These are phyloP conservation scores for Meloidogyne hapla DNA, from an alignment of 1,140 invertebrate species.

Conservation along the genomic window DNA sequence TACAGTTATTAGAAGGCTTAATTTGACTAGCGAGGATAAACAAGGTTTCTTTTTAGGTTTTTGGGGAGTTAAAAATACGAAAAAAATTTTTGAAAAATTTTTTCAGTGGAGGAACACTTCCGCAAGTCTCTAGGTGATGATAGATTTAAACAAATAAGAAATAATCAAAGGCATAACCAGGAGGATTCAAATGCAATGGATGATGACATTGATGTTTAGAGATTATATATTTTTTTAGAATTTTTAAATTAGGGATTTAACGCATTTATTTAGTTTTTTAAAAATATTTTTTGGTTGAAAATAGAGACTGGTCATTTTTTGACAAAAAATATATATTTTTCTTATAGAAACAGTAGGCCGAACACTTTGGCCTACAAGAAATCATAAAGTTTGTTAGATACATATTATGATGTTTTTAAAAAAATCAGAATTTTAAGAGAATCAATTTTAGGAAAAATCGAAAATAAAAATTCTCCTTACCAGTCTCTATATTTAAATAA, in stretches of 20 bases:
- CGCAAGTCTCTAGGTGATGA: conserved; percentile 24
- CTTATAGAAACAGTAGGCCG: no score
- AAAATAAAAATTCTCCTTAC: no score
- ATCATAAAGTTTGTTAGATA: no score
- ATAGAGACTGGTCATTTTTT: no score
- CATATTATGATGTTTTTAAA: no score
- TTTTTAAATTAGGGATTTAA: not conserved
- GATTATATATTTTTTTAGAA: not conserved
- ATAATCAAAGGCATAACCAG: conserved; percentile 5
- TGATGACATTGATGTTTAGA: not conserved
- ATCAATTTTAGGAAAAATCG: no score
- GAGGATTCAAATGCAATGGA: not conserved
- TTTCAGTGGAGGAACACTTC: conserved; percentile 28
- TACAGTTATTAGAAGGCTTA: not conserved
- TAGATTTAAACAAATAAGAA: conserved; percentile 21
- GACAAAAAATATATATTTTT: no score
- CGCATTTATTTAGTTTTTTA: not conserved
- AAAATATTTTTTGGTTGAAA: no score
- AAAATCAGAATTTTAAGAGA: no score
- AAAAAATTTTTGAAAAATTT: not conserved
- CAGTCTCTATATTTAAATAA: no score
- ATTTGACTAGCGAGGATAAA: conserved; percentile 27
- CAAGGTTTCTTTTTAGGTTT: conserved; percentile 6
- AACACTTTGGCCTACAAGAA: no score
- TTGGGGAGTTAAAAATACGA: not conserved